Conservation (phyloP, 1,140 invertebrate genomes). For the Matsumurasca onukii region DNA sequence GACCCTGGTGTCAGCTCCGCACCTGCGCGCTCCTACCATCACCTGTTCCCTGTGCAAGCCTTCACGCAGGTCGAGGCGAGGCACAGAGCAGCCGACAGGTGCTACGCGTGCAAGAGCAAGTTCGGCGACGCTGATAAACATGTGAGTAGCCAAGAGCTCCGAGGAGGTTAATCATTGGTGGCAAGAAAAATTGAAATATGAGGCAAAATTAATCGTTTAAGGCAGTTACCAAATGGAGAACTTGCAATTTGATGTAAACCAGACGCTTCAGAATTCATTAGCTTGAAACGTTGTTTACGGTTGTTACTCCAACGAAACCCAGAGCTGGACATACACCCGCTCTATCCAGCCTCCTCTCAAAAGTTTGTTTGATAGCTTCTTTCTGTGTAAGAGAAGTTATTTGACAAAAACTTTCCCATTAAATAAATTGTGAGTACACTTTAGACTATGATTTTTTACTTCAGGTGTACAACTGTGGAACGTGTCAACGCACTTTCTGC, state of each 20-base stretch:
- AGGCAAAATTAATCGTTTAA: background rate
- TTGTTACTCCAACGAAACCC: too few species aligned
- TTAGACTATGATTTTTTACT: too few species aligned
- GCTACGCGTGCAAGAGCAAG: slow-evolving; percentile 33
- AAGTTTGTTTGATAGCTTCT: too few species aligned
- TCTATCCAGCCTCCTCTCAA: too few species aligned
- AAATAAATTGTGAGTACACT: too few species aligned
- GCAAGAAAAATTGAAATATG: background rate
- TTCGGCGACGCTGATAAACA: slow-evolving; percentile 32
- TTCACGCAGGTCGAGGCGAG: slow-evolving; percentile 64
- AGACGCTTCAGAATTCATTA: too few species aligned
- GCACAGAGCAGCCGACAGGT: background rate
- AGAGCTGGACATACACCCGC: too few species aligned
- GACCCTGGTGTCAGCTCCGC: slow-evolving; percentile 95
- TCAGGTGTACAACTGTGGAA: slow-evolving; percentile 75
- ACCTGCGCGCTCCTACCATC: slow-evolving; percentile 95
- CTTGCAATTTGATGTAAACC: too few species aligned
- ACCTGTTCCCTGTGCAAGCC: slow-evolving; percentile 88
- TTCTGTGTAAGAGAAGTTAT: too few species aligned
- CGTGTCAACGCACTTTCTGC: slow-evolving; percentile 81
- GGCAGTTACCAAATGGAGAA: too few species aligned
- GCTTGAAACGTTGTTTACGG: too few species aligned
- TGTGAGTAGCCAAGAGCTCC: slow-evolving; percentile 29
- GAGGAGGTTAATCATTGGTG: background rate
- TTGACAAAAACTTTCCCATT: too few species aligned